These are phyloP conservation scores for Apodemia mormo DNA, from an alignment of 2,888 invertebrate genomes.

Conservation along the genomic window DNA sequence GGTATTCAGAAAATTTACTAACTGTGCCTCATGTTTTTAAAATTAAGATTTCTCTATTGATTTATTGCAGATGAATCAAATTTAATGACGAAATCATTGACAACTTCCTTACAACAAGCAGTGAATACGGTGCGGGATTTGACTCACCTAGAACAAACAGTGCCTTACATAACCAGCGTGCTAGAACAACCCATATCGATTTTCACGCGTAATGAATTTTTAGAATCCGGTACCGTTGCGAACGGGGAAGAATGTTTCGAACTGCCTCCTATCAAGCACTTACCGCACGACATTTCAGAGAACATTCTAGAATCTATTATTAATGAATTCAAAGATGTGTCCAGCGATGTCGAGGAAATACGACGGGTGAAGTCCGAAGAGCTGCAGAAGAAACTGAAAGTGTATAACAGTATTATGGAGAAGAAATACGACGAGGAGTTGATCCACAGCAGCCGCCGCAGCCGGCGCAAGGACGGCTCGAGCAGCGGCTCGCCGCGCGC, in stretches of 20 bases:
- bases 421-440: constrained; percentile 87
- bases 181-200: constrained; percentile 66
- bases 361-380: constrained; percentile 56
- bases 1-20: too few species aligned
- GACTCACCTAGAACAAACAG: constrained; percentile 62
- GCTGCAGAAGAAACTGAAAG: constrained; percentile 79
- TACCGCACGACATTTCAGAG: constrained; percentile 69
- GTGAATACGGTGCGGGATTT: constrained; percentile 70
- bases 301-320: constrained; percentile 70
- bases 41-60: too few species aligned
- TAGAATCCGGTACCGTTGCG: constrained; percentile 60
- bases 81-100: constrained; percentile 71
- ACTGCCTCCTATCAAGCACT: constrained; percentile 82
- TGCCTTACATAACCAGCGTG: constrained; percentile 67
- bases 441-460: constrained; percentile 80
- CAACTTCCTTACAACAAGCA: constrained; percentile 68
- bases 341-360: constrained; percentile 58
- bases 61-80: constrained; percentile 43
- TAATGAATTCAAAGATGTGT: constrained; percentile 65
- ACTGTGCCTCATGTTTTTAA: too few species aligned
- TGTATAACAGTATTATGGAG: constrained; percentile 87
- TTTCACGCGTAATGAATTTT: constrained; percentile 57
- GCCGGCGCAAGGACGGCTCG: constrained; percentile 57
- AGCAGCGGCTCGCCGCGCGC: constrained; percentile 52
- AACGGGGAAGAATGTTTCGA: constrained; percentile 90